Base-by-base conservation (phyloP, 37 sponge, comb jelly and placozoan genomes). In the Tethya wilhelma region DNA sequence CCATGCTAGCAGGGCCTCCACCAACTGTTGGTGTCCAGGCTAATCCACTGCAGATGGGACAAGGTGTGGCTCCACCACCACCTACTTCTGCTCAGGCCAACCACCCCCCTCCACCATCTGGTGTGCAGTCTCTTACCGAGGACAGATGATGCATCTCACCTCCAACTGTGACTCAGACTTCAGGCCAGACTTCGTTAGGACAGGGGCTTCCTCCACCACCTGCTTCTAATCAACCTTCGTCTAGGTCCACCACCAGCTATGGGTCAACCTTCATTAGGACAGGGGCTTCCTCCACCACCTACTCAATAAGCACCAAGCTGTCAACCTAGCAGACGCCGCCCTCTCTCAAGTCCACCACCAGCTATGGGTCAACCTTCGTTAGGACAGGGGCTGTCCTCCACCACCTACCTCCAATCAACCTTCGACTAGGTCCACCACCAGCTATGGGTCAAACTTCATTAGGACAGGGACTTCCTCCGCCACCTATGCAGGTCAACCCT, bases 251-350 rank as follows among this genome's bases (percentile, higher is more conserved):
- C 75, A 7, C 62, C 62, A 23, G 11, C 40, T 34, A 2, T 29
- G 25, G 75, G 75, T 33, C 59, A 59, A 38, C 2, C 64, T 62
- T 26, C 64, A 62, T 8, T 62, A 9, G 64, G 66, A 64, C 78
- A 77, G 20, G 0, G 9, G 28, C 66, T 64, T 26, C 64, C 65
- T 64, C 53, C 65, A 44, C 82, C 82, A 28, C 74, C 81, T 11
- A 66, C 71, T 69, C 26, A 58, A 55, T 33, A 38, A 25, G 36
- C 4, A 56, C 17, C 32, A 67, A 14, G 11, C 11, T 12, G 42
- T 9, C 38, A 67, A 9, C 69, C 69, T 62, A 14, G 7, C 63
- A 14, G 7, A n/a, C 28, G 7, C 29, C 29, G 7, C 7, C 26
- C 29, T 62, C 22, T 62, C 9, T 25, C 63, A 23, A 23, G 23